phyloP scores from a whole-genome alignment of 2,888 invertebrate genomes.

The Gastrophysa polygoni region DNA sequence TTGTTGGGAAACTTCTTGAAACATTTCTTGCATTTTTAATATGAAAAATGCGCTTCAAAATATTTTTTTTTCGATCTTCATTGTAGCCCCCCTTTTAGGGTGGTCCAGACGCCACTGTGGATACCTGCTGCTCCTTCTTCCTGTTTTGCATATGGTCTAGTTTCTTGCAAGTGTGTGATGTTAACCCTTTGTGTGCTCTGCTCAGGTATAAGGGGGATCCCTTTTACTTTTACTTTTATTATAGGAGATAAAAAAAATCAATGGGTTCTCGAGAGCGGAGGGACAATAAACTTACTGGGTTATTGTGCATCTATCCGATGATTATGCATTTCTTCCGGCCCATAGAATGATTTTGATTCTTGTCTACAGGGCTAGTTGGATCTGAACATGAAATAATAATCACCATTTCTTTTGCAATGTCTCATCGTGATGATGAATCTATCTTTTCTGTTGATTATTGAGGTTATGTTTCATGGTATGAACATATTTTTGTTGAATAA shows the following conservation, averaged over 20 bases:
- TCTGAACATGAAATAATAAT: no score
- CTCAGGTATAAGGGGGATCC: conserved; percentile 27
- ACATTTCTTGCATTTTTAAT: no score
- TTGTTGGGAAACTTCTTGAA: no score
- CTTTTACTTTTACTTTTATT: conserved; percentile 12
- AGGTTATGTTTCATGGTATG: no score
- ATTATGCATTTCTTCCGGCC: conserved; percentile 31
- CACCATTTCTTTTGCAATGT: no score
- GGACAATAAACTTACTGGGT: conserved; percentile 23
- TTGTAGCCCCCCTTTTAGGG: conserved; percentile 43
- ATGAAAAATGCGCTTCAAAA: no score
- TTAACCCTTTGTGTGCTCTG: conserved; percentile 19
- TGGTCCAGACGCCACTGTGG: conserved; percentile 37
- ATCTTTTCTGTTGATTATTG: no score
- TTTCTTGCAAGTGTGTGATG: conserved; percentile 36
- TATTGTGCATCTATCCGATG: conserved; percentile 11
- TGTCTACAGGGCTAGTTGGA: no score
- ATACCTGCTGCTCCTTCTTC: conserved; percentile 55
- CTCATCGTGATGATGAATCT: no score
- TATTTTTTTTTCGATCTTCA: no score
- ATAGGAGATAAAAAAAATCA: conserved; percentile 35
- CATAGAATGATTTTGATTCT: conserved; percentile 8
- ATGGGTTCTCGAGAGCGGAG: conserved; percentile 29
- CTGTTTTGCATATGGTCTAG: conserved; percentile 48
- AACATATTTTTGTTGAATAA: no score